Evolutionary conservation across 2,113 vertebrate species (phyloP), one percentile per base, ranked within the genome.

Genomic region (Camelus bactrianus): DNA sequence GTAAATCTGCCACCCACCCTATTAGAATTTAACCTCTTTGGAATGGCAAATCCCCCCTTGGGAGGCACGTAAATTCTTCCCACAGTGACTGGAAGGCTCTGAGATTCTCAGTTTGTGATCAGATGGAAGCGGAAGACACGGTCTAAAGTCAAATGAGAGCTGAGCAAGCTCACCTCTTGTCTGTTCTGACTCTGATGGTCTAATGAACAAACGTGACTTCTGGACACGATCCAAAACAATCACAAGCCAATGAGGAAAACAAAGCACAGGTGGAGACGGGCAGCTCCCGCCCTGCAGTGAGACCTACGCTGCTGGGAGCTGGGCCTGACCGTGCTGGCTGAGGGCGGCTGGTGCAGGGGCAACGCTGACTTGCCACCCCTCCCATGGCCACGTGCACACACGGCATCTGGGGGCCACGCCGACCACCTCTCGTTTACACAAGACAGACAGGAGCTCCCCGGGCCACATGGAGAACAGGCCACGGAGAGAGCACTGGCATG

Each of bases 261-360:
- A 24, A 46, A 62, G 35, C 85, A 0, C 8, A 11, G 48, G 58
- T 42, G 52, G 54, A 14, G 46, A 4, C 3, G 5, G 26, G 6
- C 20, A 0, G 15, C 26, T 3, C 26, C 54, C 12, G 46, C 16
- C 24, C 73, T 42, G 38, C 16, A 4, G 62, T 8, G 84, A 62
- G 50, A 46, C 46, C 12, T 1, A 20, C 4, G 4, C 48, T 22
- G 6, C 54, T 1, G 6, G 50, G 65, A 8, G 4, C 26, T 1
- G 42, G 12, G 52, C 13, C 20, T 2, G 2, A 22, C 0, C 0
- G 2, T 20, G 8, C 38, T 0, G 52, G 67, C 67, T 0, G 58
- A 81, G 65, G 30, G 67, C 67, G 15, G 28, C 79, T 13, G 24
- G n/a, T 13, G n/a, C 30, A 38, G 3, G 10, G 26, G 46, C 32